Conservation (phyloP, 2,888 invertebrate genomes). For the Thyatira batis region DNA sequence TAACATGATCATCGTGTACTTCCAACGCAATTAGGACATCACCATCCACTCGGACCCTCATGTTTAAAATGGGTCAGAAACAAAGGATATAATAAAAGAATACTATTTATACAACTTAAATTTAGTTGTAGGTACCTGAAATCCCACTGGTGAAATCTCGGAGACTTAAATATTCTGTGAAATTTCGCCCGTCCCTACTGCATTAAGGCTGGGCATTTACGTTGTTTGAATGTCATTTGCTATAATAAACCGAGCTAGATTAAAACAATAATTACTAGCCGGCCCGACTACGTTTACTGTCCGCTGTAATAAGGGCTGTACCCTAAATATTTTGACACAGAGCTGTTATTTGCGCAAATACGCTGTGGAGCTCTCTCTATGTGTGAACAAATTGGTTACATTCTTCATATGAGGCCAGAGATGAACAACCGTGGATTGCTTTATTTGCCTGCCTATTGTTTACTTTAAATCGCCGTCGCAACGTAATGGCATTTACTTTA, state of each 20-base stretch:
- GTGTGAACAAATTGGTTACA: slow-evolving; percentile 23
- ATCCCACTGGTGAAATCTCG: not conserved
- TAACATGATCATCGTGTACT: too few relatives aligned
- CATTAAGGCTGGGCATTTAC: not conserved
- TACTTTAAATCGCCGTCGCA: too few relatives aligned
- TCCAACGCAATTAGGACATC: too few relatives aligned
- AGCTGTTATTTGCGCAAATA: slow-evolving; percentile 7
- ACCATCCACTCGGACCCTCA: too few relatives aligned
- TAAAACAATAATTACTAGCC: slow-evolving; percentile 50
- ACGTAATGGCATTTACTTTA: too few relatives aligned
- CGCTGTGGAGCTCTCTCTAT: slow-evolving; percentile 6
- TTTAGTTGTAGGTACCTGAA: too few relatives aligned
- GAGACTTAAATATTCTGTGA: not conserved
- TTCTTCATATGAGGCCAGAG: slow-evolving; percentile 16
- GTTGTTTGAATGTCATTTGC: not conserved
- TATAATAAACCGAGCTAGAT: slow-evolving; percentile 17
- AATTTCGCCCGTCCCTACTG: not conserved
- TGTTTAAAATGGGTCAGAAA: too few relatives aligned
- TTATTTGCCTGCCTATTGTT: not conserved
- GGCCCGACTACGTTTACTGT: slow-evolving; percentile 17
- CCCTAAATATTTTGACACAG: slow-evolving; percentile 50
- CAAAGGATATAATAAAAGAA: too few relatives aligned
- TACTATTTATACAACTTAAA: too few relatives aligned
- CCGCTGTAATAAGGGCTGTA: slow-evolving; percentile 32
- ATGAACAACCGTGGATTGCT: not conserved